Conservation (phyloP, 2,797 vertebrate species). For the Argya squamiceps region DNA sequence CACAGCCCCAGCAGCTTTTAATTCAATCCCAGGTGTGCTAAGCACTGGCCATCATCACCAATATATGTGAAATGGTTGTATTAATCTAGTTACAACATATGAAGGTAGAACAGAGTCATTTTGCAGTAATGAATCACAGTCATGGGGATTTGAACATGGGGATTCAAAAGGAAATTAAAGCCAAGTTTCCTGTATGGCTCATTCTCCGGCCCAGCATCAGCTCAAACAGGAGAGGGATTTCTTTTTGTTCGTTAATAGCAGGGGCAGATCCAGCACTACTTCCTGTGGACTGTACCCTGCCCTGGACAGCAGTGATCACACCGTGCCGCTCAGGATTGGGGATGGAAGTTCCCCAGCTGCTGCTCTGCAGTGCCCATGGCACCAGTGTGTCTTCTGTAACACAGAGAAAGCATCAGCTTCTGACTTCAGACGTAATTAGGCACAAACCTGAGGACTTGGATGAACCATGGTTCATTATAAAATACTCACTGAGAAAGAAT, state of each 20-base stretch:
- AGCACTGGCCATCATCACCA: neutral
- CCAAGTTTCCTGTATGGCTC: neutral
- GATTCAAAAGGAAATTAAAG: constrained; percentile 18
- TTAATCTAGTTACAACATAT: neutral
- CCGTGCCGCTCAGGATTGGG: accelerated
- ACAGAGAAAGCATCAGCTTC: neutral
- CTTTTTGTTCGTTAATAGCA: neutral
- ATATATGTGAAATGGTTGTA: neutral
- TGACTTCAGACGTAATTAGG: neutral
- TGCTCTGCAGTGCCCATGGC: neutral
- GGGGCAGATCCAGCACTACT: neutral
- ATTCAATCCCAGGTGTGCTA: constrained; percentile 31
- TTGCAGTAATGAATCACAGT: constrained; percentile 26
- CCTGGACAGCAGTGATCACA: neutral
- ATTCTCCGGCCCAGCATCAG: neutral
- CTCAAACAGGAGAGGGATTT: neutral
- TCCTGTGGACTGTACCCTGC: accelerated
- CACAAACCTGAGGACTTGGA: neutral
- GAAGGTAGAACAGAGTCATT: neutral
- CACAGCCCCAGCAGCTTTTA: neutral
- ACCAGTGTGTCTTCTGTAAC: neutral
- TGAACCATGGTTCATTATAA: neutral
- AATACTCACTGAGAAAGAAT: neutral
- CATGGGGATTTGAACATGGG: neutral
- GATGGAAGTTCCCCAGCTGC: neutral